Evolutionary conservation across 1,140 invertebrate species (phyloP).

Genomic region (Drosophila athabasca): DNA sequence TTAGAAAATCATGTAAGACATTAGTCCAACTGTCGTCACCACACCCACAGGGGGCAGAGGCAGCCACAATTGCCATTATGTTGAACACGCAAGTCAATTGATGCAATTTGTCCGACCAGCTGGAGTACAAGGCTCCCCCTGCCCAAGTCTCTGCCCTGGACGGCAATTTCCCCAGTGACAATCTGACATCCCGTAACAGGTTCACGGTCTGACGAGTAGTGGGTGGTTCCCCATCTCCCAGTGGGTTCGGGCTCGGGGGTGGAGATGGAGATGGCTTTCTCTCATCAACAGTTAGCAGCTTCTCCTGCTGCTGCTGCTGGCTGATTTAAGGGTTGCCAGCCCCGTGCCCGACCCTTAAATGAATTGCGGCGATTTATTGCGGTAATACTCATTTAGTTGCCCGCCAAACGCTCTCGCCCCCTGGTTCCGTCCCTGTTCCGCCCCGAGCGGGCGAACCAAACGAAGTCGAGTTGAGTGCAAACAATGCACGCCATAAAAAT

Average conservation of each 20-base stretch:
- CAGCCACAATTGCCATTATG: constrained; percentile 72
- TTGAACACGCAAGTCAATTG: constrained; percentile 82
- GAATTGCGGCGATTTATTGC: constrained; percentile 83
- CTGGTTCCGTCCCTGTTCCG: too few species aligned
- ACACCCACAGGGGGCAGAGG: constrained; percentile 39
- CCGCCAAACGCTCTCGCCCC: constrained; percentile 33
- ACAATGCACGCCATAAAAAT: constrained; percentile 81
- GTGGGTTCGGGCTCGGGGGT: constrained; percentile 5
- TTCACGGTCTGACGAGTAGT: constrained; percentile 70
- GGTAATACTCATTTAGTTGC: constrained; percentile 80
- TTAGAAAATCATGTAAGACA: constrained; percentile 79
- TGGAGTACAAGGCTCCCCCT: constrained; percentile 44
- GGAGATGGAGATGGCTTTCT: constrained; percentile 23
- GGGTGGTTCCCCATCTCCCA: constrained; percentile 32
- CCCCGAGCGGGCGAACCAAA: constrained; percentile 3
- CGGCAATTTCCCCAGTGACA: constrained; percentile 79
- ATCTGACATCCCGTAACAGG: constrained; percentile 79
- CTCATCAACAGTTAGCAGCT: constrained; percentile 78
- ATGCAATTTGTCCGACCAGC: constrained; percentile 77
- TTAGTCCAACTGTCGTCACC: constrained; percentile 72
- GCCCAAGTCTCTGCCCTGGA: constrained; percentile 1
- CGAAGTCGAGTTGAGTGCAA: constrained; percentile 63
- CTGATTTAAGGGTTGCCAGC: constrained; percentile 76
- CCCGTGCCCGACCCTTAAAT: constrained; percentile 64
- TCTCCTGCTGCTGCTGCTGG: constrained; percentile 14